Percentiles rank a stretch among this genome's conserved stretches.
Conservation (phyloP, 2,113 vertebrate genomes). For the Laterallus jamaicensis region DNA sequence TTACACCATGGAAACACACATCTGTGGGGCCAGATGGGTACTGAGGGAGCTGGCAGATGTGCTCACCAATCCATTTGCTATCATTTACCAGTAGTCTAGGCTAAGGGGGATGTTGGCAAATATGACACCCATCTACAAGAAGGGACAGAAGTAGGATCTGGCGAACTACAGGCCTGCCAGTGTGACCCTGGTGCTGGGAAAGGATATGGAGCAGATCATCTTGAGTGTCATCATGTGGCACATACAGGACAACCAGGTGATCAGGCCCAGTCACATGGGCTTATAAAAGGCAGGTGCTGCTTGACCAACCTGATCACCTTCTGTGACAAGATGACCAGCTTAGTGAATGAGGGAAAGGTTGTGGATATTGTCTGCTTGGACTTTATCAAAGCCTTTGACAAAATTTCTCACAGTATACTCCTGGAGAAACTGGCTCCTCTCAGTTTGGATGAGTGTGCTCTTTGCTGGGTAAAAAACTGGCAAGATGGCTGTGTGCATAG, state of each 20-base stretch:
- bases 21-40: background rate
- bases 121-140: background rate
- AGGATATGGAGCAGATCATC: no score
- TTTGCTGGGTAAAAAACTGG: background rate
- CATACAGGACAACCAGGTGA: no score
- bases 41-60: background rate
- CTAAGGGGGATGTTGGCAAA: background rate
- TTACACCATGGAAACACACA: background rate
- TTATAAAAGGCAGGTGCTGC: background rate
- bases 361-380: no score
- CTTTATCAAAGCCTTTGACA: background rate
- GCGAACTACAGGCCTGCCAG: background rate
- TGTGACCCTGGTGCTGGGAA: background rate
- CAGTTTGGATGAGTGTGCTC: no score
- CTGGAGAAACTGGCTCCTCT: background rate
- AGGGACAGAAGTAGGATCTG: background rate
- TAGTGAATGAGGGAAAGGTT: no score
- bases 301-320: background rate
- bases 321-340: background rate
- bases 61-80: fast-evolving
- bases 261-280: no score
- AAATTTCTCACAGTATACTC: background rate
- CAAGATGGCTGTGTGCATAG: background rate
- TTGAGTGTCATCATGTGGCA: no score
- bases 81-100: background rate